Percentiles rank a stretch among this genome's conserved stretches.
phyloP scores from a whole-genome alignment of 2,888 invertebrate genomes.

The Rhimphoctona megacephalus region DNA sequence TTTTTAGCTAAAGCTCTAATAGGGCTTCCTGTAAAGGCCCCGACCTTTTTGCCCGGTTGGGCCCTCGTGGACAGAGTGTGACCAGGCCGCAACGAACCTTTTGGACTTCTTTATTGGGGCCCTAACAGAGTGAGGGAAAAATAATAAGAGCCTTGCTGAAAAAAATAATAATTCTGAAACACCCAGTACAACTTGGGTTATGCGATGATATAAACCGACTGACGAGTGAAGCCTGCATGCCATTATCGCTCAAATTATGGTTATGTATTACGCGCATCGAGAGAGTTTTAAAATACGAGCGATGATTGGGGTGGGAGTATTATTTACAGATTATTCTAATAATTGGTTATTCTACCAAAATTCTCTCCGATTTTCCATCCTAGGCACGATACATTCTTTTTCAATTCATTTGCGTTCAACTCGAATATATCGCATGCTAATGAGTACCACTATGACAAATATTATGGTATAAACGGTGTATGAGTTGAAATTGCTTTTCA shows the following conservation, averaged over 20 bases:
- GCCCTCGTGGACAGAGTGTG: no score
- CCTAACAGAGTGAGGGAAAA: no score
- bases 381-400: not conserved
- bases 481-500: conserved; percentile 1
- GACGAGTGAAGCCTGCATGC: conserved; percentile 63
- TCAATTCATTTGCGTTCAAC: not conserved
- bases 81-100: no score
- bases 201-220: conserved; percentile 53
- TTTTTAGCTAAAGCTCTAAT: no score
- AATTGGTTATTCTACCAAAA: conserved; percentile 19
- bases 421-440: not conserved
- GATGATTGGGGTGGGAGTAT: conserved; percentile 1
- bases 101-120: no score
- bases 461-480: conserved; percentile 1
- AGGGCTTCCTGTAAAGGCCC: no score
- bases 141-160: not conserved
- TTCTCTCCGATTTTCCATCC: conserved; percentile 4
- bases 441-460: conserved; percentile 7
- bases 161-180: not conserved
- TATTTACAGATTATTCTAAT: conserved; percentile 3
- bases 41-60: no score
- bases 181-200: not conserved
- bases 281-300: conserved; percentile 39
- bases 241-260: conserved; percentile 53
- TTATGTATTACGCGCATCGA: conserved; percentile 52